Percentiles rank a stretch among this genome's conserved stretches.
phyloP scores from a whole-genome alignment of 2,797 vertebrate genomes.

The Dermochelys coriacea region DNA sequence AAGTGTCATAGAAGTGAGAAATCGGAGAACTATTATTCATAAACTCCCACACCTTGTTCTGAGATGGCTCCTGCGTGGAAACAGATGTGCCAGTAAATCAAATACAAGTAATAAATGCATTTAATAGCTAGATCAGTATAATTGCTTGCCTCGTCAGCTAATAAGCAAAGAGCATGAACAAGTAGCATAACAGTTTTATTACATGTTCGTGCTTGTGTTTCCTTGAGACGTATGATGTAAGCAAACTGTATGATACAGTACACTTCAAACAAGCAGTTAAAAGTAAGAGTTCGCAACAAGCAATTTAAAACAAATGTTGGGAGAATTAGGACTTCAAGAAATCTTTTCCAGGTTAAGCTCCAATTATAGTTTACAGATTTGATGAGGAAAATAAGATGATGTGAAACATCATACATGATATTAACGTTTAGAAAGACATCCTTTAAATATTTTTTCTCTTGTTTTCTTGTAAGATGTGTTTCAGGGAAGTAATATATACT shows the following conservation, averaged over 20 bases:
- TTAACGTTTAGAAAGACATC: background rate
- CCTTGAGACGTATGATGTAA: slow-evolving; percentile 29
- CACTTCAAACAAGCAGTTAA: slow-evolving; percentile 31
- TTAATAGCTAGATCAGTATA: slow-evolving; percentile 63
- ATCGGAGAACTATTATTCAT: background rate
- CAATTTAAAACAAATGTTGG: slow-evolving; percentile 26
- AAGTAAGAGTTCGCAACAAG: background rate
- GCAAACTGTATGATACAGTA: slow-evolving; percentile 19
- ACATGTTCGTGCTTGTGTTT: slow-evolving; percentile 63
- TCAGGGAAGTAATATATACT: slow-evolving; percentile 16
- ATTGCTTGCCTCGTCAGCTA: slow-evolving; percentile 57
- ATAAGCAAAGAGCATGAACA: slow-evolving; percentile 62
- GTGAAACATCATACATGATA: background rate
- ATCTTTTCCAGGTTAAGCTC: background rate
- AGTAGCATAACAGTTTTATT: slow-evolving; percentile 66
- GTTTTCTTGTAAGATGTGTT: background rate
- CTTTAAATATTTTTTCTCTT: slow-evolving; percentile 15
- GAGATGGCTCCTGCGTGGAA: slow-evolving; percentile 13
- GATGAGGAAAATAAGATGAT: background rate
- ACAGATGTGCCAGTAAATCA: slow-evolving; percentile 51
- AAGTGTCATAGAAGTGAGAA: background rate
- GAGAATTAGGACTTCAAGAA: slow-evolving; percentile 1
- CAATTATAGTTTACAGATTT: background rate
- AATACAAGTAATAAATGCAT: slow-evolving; percentile 53
- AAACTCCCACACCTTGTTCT: background rate